Conservation (phyloP, 2,113 vertebrate species). For the Cinclus cinclus region DNA sequence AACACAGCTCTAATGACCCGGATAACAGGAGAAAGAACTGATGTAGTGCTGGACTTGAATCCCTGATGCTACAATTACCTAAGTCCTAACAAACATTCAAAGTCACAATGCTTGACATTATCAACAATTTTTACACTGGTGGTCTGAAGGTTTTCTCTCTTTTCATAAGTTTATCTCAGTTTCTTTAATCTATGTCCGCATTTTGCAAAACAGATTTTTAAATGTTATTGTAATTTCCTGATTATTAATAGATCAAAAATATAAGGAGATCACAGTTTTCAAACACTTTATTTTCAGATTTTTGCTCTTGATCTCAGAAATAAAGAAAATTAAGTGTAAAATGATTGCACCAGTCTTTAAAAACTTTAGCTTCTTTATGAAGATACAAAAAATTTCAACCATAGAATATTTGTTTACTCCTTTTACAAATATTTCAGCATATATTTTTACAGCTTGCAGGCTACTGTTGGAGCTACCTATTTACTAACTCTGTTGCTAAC, state of each 20-base stretch:
- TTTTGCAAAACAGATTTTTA: background rate
- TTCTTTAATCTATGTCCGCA: background rate
- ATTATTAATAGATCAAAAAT: background rate
- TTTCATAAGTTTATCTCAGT: background rate
- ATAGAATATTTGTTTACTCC: background rate
- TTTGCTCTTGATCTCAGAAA: background rate
- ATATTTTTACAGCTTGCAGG: background rate
- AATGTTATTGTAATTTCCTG: background rate
- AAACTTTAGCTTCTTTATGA: background rate
- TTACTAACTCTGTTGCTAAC: background rate
- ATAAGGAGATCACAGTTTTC: background rate
- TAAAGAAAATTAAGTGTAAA: background rate
- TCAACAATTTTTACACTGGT: background rate
- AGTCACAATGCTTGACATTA: background rate
- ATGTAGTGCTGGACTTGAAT: background rate
- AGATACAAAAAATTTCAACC: background rate
- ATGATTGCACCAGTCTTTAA: background rate
- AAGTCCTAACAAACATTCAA: background rate
- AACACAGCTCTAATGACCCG: rapidly evolving
- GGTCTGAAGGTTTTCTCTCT: background rate
- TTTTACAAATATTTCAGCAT: background rate
- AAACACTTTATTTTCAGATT: background rate
- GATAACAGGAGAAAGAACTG: background rate
- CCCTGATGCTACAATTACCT: background rate
- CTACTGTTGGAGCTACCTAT: background rate